A percentile compares a stretch with the other conserved stretches of the same genome.
Evolutionary conservation across 1,140 invertebrate species (phyloP).

Genomic region (Centruroides sculpturatus): DNA sequence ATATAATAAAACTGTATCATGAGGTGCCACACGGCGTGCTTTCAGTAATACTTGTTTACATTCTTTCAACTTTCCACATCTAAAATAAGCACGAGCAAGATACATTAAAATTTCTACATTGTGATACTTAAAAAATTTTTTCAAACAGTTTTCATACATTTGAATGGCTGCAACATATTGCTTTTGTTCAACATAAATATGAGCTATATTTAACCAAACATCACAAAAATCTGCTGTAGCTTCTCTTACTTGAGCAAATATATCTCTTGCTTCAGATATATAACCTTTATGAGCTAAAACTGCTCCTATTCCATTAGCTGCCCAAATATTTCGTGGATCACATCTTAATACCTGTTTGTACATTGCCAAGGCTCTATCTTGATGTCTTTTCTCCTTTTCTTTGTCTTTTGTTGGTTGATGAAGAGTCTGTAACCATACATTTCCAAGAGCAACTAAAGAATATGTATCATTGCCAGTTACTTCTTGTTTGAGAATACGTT

Average conservation of each 20-base stretch:
- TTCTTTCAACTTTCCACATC: slow-evolving; percentile 76
- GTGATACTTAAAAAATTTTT: slow-evolving; percentile 91
- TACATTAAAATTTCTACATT: slow-evolving; percentile 92
- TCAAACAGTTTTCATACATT: slow-evolving; percentile 99
- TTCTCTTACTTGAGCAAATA: slow-evolving; percentile 94
- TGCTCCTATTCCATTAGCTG: slow-evolving; percentile 89
- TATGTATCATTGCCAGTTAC: slow-evolving; percentile 80
- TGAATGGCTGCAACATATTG: slow-evolving; percentile 98
- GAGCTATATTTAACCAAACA: slow-evolving; percentile 99
- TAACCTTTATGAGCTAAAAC: slow-evolving; percentile 86
- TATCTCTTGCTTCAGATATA: slow-evolving; percentile 93
- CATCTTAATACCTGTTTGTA: slow-evolving; percentile 86
- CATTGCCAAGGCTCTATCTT: slow-evolving; percentile 82
- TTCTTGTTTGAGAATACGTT: slow-evolving; percentile 69
- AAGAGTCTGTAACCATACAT: slow-evolving; percentile 95
- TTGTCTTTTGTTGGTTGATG: slow-evolving; percentile 88
- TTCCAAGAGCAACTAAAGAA: slow-evolving; percentile 89
- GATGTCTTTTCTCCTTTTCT: slow-evolving; percentile 85
- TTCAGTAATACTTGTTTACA: slow-evolving; percentile 66
- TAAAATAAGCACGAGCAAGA: slow-evolving; percentile 82
- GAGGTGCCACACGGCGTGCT: slow-evolving; percentile 81
- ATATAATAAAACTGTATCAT: slow-evolving; percentile 82
- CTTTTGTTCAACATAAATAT: slow-evolving; percentile 96
- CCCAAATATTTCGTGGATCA: slow-evolving; percentile 95
- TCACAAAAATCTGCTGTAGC: slow-evolving; percentile 98